These are phyloP conservation scores for Suillia variegata DNA, from an alignment of 2,888 invertebrate species.

Conservation along the genomic window DNA sequence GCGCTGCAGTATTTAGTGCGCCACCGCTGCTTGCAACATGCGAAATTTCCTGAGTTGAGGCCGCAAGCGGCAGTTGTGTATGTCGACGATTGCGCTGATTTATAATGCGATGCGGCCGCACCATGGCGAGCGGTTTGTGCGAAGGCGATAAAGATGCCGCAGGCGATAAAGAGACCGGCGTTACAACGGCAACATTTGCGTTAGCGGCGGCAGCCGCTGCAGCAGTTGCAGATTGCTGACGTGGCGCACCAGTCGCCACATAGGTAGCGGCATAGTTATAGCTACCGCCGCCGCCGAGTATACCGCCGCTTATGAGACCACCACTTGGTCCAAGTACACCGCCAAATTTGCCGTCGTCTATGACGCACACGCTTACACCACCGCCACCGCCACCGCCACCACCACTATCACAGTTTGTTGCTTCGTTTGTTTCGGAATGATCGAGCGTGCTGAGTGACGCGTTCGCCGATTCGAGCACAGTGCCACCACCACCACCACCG, in stretches of 20 bases:
- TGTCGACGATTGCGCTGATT: no score
- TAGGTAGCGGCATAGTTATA: not conserved
- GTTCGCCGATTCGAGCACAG: constrained; percentile 45
- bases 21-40: constrained; percentile 25
- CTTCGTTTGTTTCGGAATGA: constrained; percentile 60
- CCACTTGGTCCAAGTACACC: constrained; percentile 26
- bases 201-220: no score
- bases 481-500: constrained; percentile 31
- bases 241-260: not conserved
- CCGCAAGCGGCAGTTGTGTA: constrained; percentile 41
- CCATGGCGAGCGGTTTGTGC: constrained; percentile 59
- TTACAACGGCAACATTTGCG: no score
- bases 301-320: not conserved
- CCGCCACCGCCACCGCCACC: constrained; percentile 31
- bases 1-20: constrained; percentile 32
- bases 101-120: constrained; percentile 63
- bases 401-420: constrained; percentile 59
- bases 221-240: no score
- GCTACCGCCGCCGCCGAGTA: not conserved
- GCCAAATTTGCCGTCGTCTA: constrained; percentile 20
- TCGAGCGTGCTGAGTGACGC: constrained; percentile 59
- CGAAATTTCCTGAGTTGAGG: constrained; percentile 43
- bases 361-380: not conserved
- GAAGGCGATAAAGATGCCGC: constrained; percentile 31
- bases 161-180: not conserved